Conservation (phyloP, 2,113 vertebrate species). For the Rhea americana region DNA sequence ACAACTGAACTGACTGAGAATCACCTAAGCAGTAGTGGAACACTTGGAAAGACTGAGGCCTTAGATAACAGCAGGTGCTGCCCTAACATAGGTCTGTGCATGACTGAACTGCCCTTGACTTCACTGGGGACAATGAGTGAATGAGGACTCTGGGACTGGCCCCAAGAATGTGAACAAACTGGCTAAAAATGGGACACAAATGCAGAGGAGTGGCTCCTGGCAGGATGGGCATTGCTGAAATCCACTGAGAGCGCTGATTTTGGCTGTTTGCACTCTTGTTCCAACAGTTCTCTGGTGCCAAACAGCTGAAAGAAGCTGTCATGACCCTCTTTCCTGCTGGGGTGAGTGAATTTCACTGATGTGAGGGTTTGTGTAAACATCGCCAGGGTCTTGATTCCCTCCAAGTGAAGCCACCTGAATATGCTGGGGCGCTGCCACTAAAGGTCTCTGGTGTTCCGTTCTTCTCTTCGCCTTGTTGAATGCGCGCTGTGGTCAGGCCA, state of each 20-base stretch:
- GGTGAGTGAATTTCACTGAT: neutral
- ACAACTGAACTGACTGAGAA: rapidly evolving
- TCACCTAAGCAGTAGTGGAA: neutral
- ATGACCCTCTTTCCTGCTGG: neutral
- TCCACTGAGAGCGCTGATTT: rapidly evolving
- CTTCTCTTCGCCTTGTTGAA: neutral
- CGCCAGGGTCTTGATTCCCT: rapidly evolving
- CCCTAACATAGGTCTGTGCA: rapidly evolving
- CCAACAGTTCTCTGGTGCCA: conserved; percentile 36
- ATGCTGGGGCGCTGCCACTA: rapidly evolving
- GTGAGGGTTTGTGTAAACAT: rapidly evolving
- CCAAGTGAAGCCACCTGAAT: rapidly evolving
- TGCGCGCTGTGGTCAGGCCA: rapidly evolving
- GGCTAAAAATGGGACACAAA: neutral
- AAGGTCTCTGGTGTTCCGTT: neutral
- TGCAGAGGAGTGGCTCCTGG: no score
- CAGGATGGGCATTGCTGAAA: neutral
- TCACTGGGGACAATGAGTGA: rapidly evolving
- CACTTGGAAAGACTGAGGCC: neutral
- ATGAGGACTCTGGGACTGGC: neutral
- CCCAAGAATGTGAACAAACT: neutral
- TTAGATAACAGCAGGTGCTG: neutral
- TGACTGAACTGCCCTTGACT: neutral
- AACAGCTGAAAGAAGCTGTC: neutral
- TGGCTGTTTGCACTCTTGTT: neutral